phyloP scores from a whole-genome alignment of 2,797 vertebrate genomes.

The Pitangus sulphuratus region DNA sequence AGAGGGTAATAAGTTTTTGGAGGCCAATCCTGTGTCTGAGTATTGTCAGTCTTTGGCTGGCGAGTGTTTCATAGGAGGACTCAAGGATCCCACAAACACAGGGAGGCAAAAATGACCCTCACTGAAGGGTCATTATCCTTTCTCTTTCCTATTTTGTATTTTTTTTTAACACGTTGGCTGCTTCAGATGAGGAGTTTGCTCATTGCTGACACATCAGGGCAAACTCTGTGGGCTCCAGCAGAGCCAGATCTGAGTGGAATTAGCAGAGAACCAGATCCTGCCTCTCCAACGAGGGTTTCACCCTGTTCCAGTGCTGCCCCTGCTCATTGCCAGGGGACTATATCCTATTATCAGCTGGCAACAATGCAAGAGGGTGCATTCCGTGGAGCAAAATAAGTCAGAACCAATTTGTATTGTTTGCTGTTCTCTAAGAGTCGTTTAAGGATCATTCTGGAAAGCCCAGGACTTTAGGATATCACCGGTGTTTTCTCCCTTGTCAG shows the following conservation, averaged over 20 bases:
- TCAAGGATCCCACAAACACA: not conserved
- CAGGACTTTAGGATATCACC: not conserved
- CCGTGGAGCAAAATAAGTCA: not conserved
- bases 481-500: not conserved
- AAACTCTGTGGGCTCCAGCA: not conserved
- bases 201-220: not conserved
- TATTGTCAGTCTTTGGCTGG: not conserved
- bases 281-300: fast-evolving
- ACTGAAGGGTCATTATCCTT: fast-evolving
- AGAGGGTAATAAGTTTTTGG: not conserved
- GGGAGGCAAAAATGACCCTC: not conserved
- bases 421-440: not conserved
- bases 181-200: not conserved
- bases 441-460: not conserved
- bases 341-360: not conserved
- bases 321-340: not conserved
- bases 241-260: not conserved
- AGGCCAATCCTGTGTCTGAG: not conserved
- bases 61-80: fast-evolving
- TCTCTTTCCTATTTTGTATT: fast-evolving
- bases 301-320: not conserved
- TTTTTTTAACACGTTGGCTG: not conserved
- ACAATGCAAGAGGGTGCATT: not conserved
- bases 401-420: not conserved
- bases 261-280: not conserved